phyloP scores from a whole-genome alignment of 2,797 vertebrate genomes.

The Darevskia nairensis region DNA sequence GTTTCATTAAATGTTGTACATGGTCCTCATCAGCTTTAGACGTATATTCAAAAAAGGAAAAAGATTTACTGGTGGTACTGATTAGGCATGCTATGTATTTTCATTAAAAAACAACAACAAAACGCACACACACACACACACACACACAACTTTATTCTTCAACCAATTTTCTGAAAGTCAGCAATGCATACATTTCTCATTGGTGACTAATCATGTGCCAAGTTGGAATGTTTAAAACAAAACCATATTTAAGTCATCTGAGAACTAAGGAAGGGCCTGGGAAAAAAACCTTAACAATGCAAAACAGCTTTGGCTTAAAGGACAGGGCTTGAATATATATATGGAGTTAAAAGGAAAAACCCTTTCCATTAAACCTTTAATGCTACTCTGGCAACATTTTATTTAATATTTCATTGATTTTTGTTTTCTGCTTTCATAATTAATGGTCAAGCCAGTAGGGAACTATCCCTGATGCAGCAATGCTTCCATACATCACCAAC shows the following conservation, averaged over 20 bases:
- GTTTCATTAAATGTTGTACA: background rate
- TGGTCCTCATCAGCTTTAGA: background rate
- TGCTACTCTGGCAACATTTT: constrained; percentile 11
- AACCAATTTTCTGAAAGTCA: constrained; percentile 36
- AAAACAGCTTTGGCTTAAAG: constrained; percentile 44
- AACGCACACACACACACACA: background rate
- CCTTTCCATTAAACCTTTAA: constrained; percentile 5
- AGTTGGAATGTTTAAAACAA: constrained; percentile 36
- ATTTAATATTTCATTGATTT: background rate
- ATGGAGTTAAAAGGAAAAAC: constrained; percentile 28
- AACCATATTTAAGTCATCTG: constrained; percentile 21
- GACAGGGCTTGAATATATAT: constrained; percentile 10
- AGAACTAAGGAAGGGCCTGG: constrained; percentile 19
- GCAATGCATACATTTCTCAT: constrained; percentile 11
- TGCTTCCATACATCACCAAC: background rate
- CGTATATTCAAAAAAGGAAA: background rate
- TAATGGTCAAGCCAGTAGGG: background rate
- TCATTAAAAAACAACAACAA: background rate
- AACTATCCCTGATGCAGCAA: background rate
- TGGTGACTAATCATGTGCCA: constrained; percentile 5
- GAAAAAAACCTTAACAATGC: constrained; percentile 16
- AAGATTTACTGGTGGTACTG: constrained; percentile 14
- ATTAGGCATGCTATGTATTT: constrained; percentile 39
- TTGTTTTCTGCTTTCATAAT: constrained; percentile 12
- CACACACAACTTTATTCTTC: background rate